Evolutionary conservation across 2,113 vertebrate genomes (phyloP), one percentile per base, ranked within the genome.

Genomic region (Cheirogaleus medius): DNA sequence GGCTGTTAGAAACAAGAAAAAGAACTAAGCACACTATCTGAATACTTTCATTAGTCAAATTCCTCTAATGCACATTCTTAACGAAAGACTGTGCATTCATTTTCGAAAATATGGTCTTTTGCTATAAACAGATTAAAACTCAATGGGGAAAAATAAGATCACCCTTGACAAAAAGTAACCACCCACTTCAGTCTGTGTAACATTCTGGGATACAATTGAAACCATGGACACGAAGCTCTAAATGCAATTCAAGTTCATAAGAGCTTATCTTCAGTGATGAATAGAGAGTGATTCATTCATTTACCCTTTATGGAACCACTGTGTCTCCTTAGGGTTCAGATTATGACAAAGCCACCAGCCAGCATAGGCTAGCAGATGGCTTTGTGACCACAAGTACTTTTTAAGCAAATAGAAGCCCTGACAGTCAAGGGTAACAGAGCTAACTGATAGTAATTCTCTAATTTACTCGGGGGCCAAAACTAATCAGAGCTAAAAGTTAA

Each of bases 131-230:
- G 60, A 93, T 68, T 74, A 74, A 92, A 97, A 76, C 3, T 49
- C 76, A 97, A 88, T 87, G 60, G 85, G 92, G 96, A 90, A 95
- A 97, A 96, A 87, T 66, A 91, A 97, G 64, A 87, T 93, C 80
- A 87, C 83, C 63, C 54, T 78, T 91, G 44, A 96, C 68, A 89
- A 86, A 91, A 94, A 96, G 90, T 54, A 90, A 77, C 84, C 84
- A 95, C 81, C 81, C 77, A 92, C 81, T 90, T 90, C 54, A 76
- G 81, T 25, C 92, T 93, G 90, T 56, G 27, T 49, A 96, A 7
- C 54, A 87, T 92, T 96, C 98, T 81, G 17, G 77, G 29, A 1
- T 87, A 95, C 92, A 94, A 87, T 10, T 83, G 94, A 96, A 97
- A 92, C 86, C 69, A 87, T 11, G 97, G 90, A 71, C 80, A 87